A percentile compares a stretch with the other conserved stretches of the same genome.
Conservation (phyloP, 2,888 invertebrate species). For the Caenorhabditis sp. region DNA sequence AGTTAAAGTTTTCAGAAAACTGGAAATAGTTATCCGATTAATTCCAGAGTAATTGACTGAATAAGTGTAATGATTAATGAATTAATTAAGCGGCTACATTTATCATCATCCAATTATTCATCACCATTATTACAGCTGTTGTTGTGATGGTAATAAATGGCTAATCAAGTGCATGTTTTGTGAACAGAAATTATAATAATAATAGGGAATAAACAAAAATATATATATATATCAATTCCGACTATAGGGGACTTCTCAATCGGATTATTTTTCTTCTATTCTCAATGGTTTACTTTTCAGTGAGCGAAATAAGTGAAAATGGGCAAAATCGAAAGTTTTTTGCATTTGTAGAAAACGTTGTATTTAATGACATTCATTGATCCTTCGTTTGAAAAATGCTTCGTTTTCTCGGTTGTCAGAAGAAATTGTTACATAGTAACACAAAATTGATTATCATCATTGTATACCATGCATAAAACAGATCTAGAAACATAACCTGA, state of each 20-base stretch:
- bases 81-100: neutral
- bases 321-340: conserved; percentile 36
- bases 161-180: too few relatives aligned
- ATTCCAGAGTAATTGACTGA: neutral
- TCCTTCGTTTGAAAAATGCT: neutral
- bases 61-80: neutral
- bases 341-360: conserved; percentile 42
- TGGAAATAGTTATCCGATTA: neutral
- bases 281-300: conserved; percentile 23
- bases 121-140: neutral
- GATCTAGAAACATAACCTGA: neutral
- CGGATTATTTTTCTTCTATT: neutral
- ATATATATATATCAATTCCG: neutral
- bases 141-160: neutral
- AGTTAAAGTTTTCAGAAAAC: too few relatives aligned
- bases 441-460: neutral
- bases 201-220: too few relatives aligned
- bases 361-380: conserved; percentile 32
- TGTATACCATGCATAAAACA: neutral
- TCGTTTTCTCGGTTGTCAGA: neutral
- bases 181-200: too few relatives aligned
- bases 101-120: neutral
- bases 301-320: conserved; percentile 9
- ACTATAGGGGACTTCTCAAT: neutral
- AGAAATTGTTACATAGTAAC: neutral